Conservation (phyloP, 2,888 invertebrate genomes). For the Hydriomena furcata region DNA sequence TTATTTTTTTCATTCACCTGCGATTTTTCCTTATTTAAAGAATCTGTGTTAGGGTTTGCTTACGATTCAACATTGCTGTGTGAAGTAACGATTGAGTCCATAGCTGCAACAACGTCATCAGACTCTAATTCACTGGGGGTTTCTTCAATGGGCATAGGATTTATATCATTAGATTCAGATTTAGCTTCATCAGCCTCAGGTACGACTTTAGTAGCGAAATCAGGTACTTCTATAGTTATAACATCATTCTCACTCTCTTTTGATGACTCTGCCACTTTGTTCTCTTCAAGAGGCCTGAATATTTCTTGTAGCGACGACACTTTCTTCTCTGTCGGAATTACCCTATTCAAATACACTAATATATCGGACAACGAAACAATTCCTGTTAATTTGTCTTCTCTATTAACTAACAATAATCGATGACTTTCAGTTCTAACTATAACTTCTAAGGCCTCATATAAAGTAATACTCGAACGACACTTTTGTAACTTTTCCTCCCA, state of each 20-base stretch:
- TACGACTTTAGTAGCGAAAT: constrained; percentile 51
- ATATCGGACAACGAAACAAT: constrained; percentile 79
- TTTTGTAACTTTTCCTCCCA: constrained; percentile 96
- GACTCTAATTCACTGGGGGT: constrained; percentile 41
- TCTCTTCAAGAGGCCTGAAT: constrained; percentile 75
- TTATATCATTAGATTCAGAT: constrained; percentile 39
- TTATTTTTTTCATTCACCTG: constrained; percentile 48
- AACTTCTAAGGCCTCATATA: constrained; percentile 93
- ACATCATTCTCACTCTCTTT: constrained; percentile 75
- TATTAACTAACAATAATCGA: constrained; percentile 80
- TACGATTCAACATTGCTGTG: constrained; percentile 41
- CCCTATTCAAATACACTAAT: constrained; percentile 79
- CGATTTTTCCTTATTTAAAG: constrained; percentile 41
- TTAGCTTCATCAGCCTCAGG: constrained; percentile 52
- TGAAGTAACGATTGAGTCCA: constrained; percentile 40
- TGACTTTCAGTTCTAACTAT: constrained; percentile 94
- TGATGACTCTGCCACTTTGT: constrained; percentile 71
- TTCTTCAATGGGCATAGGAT: constrained; percentile 30
- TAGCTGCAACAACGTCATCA: constrained; percentile 42
- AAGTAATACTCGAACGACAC: constrained; percentile 92
- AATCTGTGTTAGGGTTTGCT: constrained; percentile 41
- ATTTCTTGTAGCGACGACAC: constrained; percentile 78
- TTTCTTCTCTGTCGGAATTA: constrained; percentile 77
- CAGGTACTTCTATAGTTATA: constrained; percentile 72
- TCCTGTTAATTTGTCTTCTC: constrained; percentile 74